Conservation (phyloP, 1,140 invertebrate genomes). For the Atta colombica region DNA sequence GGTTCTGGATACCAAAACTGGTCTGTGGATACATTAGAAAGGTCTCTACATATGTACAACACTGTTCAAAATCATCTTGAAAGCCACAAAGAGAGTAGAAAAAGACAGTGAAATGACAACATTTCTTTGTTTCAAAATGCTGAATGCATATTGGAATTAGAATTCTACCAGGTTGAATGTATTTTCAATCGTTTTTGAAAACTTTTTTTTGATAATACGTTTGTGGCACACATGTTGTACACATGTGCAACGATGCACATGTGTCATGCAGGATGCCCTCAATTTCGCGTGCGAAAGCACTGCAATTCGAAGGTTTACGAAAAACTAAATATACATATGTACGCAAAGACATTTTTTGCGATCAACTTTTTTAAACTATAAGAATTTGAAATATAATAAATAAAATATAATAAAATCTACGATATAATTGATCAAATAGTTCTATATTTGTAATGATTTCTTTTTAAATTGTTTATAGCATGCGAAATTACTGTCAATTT, state of each 20-base stretch:
- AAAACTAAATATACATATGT: neutral
- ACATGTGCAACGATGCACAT: conserved; percentile 64
- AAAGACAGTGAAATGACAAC: conserved; percentile 77
- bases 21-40: conserved; percentile 73
- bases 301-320: neutral
- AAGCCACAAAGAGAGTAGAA: conserved; percentile 81
- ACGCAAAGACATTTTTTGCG: neutral
- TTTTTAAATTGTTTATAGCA: neutral
- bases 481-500: neutral
- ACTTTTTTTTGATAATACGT: conserved; percentile 51
- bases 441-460: neutral
- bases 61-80: conserved; percentile 77
- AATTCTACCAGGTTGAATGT: too few species aligned
- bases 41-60: conserved; percentile 76
- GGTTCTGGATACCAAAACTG: conserved; percentile 66
- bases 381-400: neutral
- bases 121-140: conserved; percentile 74
- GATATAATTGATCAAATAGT: neutral
- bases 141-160: neutral
- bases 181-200: conserved; percentile 1
- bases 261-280: conserved; percentile 47
- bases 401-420: neutral
- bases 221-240: conserved; percentile 55
- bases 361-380: neutral
- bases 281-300: conserved; percentile 13